Evolutionary conservation across 1,140 invertebrate genomes (phyloP).

Genomic region (Fopius arisanus): DNA sequence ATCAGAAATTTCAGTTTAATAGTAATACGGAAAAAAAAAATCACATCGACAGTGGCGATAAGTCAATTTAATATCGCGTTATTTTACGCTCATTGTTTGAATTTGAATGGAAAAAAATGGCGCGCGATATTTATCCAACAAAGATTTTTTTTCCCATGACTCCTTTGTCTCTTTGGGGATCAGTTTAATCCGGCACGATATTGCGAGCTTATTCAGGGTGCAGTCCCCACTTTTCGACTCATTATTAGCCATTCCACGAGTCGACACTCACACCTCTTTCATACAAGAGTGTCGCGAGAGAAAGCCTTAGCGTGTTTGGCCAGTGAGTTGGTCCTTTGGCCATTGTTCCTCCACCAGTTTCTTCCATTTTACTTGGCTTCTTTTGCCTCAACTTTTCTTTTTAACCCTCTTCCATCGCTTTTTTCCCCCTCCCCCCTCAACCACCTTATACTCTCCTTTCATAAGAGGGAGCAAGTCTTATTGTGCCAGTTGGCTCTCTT

Average conservation of each 20-base stretch:
- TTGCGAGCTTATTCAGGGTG: background rate
- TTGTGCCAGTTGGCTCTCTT: slow-evolving; percentile 56
- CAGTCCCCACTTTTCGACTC: slow-evolving; percentile 7
- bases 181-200: slow-evolving; percentile 23
- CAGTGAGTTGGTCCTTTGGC: slow-evolving; percentile 35
- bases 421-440: background rate
- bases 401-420: slow-evolving; percentile 14
- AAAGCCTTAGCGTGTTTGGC: slow-evolving; percentile 38
- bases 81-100: too few relatives aligned
- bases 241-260: slow-evolving; percentile 34
- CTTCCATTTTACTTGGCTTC: slow-evolving; percentile 14
- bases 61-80: too few relatives aligned
- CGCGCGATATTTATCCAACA: slow-evolving; percentile 6
- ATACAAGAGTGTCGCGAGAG: slow-evolving; percentile 34
- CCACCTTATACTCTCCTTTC: slow-evolving; percentile 21
- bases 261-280: slow-evolving; percentile 24
- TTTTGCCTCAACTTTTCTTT: slow-evolving; percentile 24
- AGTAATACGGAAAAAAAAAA: too few relatives aligned
- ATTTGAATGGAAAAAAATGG: too few relatives aligned
- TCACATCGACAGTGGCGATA: too few relatives aligned
- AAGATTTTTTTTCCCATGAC: slow-evolving; percentile 3
- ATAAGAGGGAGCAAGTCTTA: slow-evolving; percentile 38
- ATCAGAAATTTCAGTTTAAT: too few relatives aligned
- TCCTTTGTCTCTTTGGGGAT: background rate
- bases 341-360: slow-evolving; percentile 45